phyloP scores from a whole-genome alignment of 2,888 invertebrate genomes.

The Ryuthela nishihirai region DNA sequence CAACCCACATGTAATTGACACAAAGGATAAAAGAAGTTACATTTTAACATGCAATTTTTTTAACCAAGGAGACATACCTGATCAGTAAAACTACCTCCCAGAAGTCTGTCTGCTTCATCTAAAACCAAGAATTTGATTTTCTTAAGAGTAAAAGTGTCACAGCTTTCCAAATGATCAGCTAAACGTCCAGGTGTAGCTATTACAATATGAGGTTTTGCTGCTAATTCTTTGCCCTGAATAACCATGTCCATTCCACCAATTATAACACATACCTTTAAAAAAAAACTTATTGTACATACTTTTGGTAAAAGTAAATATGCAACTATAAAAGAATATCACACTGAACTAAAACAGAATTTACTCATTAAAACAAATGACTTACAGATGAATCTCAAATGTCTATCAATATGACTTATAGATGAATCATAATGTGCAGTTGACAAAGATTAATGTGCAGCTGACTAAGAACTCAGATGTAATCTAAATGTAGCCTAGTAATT shows the following conservation, averaged over 20 bases:
- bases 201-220: slow-evolving; percentile 85
- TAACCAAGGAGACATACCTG: slow-evolving; percentile 55
- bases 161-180: slow-evolving; percentile 86
- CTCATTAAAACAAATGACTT: no score
- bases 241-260: slow-evolving; percentile 96
- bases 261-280: slow-evolving; percentile 58
- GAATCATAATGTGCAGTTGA: no score
- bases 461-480: no score
- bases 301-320: background rate
- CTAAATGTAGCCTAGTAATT: no score
- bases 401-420: no score
- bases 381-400: background rate
- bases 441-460: no score
- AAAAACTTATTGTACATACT: slow-evolving; percentile 1
- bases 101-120: slow-evolving; percentile 91
- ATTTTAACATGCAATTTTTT: background rate
- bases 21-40: no score
- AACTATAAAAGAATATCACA: no score
- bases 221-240: slow-evolving; percentile 75
- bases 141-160: slow-evolving; percentile 61
- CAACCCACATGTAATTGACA: no score
- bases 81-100: slow-evolving; percentile 73
- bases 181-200: slow-evolving; percentile 94
- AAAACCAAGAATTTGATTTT: slow-evolving; percentile 81
- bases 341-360: no score